A percentile compares a stretch with the other conserved stretches of the same genome.
Conservation (phyloP, 2,888 invertebrate species). For the Dryobotodes eremita region DNA sequence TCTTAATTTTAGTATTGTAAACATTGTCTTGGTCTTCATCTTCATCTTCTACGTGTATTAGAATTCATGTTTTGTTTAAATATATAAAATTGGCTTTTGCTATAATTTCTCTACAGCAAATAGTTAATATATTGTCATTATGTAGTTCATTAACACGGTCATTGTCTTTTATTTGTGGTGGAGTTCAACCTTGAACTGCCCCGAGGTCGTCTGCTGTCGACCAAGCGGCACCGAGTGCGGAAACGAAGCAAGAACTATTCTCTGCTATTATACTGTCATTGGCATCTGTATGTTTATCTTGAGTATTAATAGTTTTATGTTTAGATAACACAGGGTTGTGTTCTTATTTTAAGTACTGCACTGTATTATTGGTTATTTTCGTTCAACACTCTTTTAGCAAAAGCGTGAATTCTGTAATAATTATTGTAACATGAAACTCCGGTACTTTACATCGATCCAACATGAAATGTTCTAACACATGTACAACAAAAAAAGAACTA, state of each 20-base stretch:
- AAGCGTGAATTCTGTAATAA: not conserved
- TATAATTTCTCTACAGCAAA: conserved; percentile 26
- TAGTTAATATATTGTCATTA: not conserved
- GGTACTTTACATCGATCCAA: not conserved
- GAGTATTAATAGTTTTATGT: conserved; percentile 41
- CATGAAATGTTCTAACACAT: not conserved
- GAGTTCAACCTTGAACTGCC: conserved; percentile 63
- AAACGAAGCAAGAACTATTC: conserved; percentile 55
- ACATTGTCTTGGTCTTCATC: conserved; percentile 10
- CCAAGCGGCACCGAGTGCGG: conserved; percentile 58
- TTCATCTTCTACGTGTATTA: not conserved
- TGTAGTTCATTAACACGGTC: conserved; percentile 40
- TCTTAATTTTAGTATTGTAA: conserved; percentile 11
- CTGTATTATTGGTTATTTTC: not conserved
- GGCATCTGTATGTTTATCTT: conserved; percentile 45
- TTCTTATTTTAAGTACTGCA: not conserved
- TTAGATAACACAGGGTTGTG: conserved; percentile 12
- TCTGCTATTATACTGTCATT: conserved; percentile 54
- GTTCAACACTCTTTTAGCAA: not conserved
- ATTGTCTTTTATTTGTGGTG: conserved; percentile 51
- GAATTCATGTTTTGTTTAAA: not conserved
- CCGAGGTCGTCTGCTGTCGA: conserved; percentile 54
- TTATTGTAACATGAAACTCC: conserved; percentile 3
- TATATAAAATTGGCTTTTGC: not conserved
- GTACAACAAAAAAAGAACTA: conserved; percentile 3